phyloP scores from a whole-genome alignment of 2,888 invertebrate genomes.

The Drosophila paucipuncta region DNA sequence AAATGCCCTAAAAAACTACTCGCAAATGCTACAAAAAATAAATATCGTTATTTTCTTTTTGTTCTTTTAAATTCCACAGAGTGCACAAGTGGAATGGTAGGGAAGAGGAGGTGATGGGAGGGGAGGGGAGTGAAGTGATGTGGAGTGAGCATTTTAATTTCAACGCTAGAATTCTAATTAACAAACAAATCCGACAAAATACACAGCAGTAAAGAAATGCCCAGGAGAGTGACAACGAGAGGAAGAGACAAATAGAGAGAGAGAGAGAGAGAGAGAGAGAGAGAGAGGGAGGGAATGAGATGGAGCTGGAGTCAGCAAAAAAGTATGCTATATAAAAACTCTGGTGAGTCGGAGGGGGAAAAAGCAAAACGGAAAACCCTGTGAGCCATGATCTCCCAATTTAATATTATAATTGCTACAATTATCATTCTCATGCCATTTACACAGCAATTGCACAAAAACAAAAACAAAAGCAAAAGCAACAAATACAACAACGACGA shows the following conservation, averaged over 20 bases:
- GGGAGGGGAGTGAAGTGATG: background rate
- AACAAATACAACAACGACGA: background rate
- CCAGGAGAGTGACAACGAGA: slow-evolving; percentile 42
- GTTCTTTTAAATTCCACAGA: slow-evolving; percentile 11
- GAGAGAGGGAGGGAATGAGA: slow-evolving; percentile 10
- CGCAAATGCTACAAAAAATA: slow-evolving; percentile 10
- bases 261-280: slow-evolving; percentile 6
- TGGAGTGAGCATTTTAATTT: slow-evolving; percentile 77
- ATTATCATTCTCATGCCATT: slow-evolving; percentile 85
- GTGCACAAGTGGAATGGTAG: background rate
- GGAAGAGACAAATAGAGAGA: slow-evolving; percentile 14
- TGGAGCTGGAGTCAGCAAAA: slow-evolving; percentile 50
- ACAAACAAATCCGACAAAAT: slow-evolving; percentile 83
- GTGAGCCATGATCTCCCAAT: slow-evolving; percentile 85
- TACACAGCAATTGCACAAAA: slow-evolving; percentile 81
- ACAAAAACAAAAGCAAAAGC: slow-evolving; percentile 25
- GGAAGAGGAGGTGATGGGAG: background rate
- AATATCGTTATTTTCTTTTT: background rate
- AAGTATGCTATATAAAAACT: slow-evolving; percentile 69
- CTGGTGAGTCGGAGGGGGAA: background rate
- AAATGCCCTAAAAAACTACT: slow-evolving; percentile 51
- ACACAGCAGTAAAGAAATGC: slow-evolving; percentile 65
- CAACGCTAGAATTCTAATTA: slow-evolving; percentile 85
- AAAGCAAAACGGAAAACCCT: slow-evolving; percentile 63
- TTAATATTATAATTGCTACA: slow-evolving; percentile 86